Base-by-base conservation (phyloP, 2,888 invertebrate genomes). In the Oegoconia quadripuncta region DNA sequence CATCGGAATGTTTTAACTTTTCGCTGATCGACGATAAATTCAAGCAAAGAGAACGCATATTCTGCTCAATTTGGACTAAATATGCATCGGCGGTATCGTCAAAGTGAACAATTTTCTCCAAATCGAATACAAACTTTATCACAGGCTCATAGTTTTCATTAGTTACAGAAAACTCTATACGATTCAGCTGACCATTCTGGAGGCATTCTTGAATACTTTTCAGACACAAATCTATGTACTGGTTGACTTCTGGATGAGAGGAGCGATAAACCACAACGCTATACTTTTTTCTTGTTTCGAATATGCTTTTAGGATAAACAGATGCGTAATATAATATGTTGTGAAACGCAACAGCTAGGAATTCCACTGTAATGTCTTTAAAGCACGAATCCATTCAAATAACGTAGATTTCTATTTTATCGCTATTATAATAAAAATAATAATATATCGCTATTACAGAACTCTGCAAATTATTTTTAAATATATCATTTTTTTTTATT, bases 261-360 rank as follows among this genome's bases (percentile, higher is more conserved):
- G 89, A 91, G 43, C 88, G 84, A 55, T 91, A 77, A 0, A 92
- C 88, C 2, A 89, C 86, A 5, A 89, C 76, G 31, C 89, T 90
- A 61, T 93, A 93, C 51, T 92, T 91, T 56, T 88, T 91, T 59
- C 89, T 89, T 9, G 76, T 79, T 42, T 84, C 86, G 65, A 92
- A 93, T 52, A 92, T 89, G 54, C 87, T 88, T 40, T 81, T 75
- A 1, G 93, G 93, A 66, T 93, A 93, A 28, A 93, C 68, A 48
- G 90, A 88, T 37, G 90, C 67, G 39, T 84, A 73, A 55, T 89
- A 91, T 3, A 93, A 59, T 38, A 93, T 89, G 39, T 81, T 89
- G 56, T 93, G 91, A 43, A 93, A 88, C 1, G 91, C 89, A 15
- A 92, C 88, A 58, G 91, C 90, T 16, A 93, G 64, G 65, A 93